Conservation (phyloP, 2,113 vertebrate species). For the Lophura nycthemera region DNA sequence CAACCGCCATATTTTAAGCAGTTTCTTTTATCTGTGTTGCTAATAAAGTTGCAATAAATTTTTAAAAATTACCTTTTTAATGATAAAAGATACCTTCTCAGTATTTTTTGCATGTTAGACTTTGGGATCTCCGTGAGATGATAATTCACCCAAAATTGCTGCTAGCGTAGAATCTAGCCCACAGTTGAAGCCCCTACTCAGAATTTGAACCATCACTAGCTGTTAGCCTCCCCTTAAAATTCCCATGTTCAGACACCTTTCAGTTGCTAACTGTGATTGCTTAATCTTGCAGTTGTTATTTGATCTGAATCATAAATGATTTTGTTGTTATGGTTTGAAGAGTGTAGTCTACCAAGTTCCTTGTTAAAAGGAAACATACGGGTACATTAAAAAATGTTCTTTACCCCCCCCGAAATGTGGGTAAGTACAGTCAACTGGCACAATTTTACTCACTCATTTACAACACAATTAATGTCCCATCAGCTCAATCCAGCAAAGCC, state of each 20-base stretch:
- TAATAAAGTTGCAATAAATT: not conserved
- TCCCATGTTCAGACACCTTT: not conserved
- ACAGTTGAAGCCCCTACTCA: not conserved
- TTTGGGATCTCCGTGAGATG: not conserved
- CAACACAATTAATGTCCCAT: not conserved
- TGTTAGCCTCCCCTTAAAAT: not conserved
- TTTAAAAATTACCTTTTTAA: not conserved
- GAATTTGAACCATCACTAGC: not conserved
- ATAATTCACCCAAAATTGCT: not conserved
- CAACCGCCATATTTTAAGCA: not conserved
- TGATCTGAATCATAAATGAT: not conserved
- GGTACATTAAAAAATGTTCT: not conserved
- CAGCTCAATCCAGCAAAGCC: not conserved
- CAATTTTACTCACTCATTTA: not conserved
- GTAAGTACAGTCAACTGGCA: not conserved
- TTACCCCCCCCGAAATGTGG: not conserved
- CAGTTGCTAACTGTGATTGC: not conserved
- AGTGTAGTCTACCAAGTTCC: not conserved
- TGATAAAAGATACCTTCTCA: too few species aligned
- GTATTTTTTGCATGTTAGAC: not conserved
- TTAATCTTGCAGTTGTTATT: not conserved
- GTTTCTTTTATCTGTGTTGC: not conserved
- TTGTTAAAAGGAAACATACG: not conserved
- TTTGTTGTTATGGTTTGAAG: not conserved
- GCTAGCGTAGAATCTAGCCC: not conserved